Evolutionary conservation across 1,140 invertebrate genomes (phyloP).

Genomic region (Prorops nasuta): DNA sequence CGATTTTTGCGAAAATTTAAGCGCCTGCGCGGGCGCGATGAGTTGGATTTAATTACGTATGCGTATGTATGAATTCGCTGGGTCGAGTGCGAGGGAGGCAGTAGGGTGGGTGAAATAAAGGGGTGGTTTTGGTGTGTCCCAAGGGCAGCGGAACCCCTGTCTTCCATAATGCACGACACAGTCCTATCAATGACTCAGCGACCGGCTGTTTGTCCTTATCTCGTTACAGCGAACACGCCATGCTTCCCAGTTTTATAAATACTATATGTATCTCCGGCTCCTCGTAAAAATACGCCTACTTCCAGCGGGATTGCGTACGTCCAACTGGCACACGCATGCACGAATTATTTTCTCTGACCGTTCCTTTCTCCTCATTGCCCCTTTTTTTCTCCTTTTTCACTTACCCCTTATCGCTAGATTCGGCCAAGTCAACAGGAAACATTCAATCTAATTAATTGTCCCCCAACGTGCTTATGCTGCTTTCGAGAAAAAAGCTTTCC

Average conservation of each 20-base stretch:
- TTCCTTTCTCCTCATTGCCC: too few species aligned
- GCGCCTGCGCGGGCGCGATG: not conserved
- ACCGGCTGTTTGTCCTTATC: slow-evolving; percentile 21
- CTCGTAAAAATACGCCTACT: too few species aligned
- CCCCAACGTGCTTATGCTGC: too few species aligned
- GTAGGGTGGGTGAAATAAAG: slow-evolving; percentile 6
- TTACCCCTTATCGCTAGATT: too few species aligned
- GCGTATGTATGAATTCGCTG: slow-evolving; percentile 19
- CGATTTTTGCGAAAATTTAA: not conserved
- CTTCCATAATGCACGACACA: slow-evolving; percentile 11
- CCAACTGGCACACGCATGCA: too few species aligned
- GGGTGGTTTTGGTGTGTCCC: slow-evolving; percentile 15
- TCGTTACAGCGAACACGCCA: slow-evolving; percentile 18
- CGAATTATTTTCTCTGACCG: too few species aligned
- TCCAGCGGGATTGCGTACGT: too few species aligned
- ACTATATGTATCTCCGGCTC: slow-evolving; percentile 6
- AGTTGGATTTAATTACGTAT: slow-evolving; percentile 23
- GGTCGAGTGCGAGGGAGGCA: not conserved
- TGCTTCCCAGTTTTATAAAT: slow-evolving; percentile 19
- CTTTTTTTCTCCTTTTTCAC: too few species aligned
- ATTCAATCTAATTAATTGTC: too few species aligned
- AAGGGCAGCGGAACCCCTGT: slow-evolving; percentile 7
- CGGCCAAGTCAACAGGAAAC: too few species aligned
- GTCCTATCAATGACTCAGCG: slow-evolving; percentile 18
- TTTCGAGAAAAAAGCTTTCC: too few species aligned